phyloP scores from a whole-genome alignment of 2,113 vertebrate genomes.

The Colossoma macropomum region DNA sequence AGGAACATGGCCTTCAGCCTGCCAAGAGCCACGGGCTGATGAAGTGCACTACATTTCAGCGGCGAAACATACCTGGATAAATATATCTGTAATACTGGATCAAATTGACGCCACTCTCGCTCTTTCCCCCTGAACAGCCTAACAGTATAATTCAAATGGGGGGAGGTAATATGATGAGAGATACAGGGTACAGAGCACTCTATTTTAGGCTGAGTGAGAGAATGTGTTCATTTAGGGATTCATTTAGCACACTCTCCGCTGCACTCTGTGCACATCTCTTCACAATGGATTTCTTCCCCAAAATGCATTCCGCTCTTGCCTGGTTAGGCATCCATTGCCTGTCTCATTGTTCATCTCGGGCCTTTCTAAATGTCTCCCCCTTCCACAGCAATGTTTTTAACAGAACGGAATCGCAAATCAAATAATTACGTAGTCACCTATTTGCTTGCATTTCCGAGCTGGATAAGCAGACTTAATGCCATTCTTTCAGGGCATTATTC shows the following conservation, averaged over 20 bases:
- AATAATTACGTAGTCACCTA: slow-evolving; percentile 38
- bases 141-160: slow-evolving; percentile 32
- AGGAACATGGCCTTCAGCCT: slow-evolving; percentile 13
- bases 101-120: slow-evolving; percentile 18
- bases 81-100: slow-evolving; percentile 16
- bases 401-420: slow-evolving; percentile 47
- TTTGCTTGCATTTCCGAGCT: slow-evolving; percentile 39
- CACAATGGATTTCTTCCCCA: slow-evolving; percentile 1
- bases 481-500: slow-evolving; percentile 34
- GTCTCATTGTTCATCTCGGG: background rate
- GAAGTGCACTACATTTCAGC: background rate
- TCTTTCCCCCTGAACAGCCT: slow-evolving; percentile 15
- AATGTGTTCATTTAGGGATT: slow-evolving; percentile 27
- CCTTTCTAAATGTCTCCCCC: background rate
- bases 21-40: slow-evolving; percentile 19
- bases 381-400: slow-evolving; percentile 22
- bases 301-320: slow-evolving; percentile 12
- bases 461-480: slow-evolving; percentile 32
- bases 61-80: background rate
- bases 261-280: slow-evolving; percentile 5
- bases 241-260: slow-evolving; percentile 13
- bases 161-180: slow-evolving; percentile 30
- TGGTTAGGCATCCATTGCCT: slow-evolving; percentile 37
- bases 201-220: slow-evolving; percentile 30
- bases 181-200: slow-evolving; percentile 7